Percentiles rank a stretch among this genome's conserved stretches.
These are phyloP conservation scores for Nematopogon swammerdamellus DNA, from an alignment of 2,888 invertebrate genomes.

Conservation along the genomic window DNA sequence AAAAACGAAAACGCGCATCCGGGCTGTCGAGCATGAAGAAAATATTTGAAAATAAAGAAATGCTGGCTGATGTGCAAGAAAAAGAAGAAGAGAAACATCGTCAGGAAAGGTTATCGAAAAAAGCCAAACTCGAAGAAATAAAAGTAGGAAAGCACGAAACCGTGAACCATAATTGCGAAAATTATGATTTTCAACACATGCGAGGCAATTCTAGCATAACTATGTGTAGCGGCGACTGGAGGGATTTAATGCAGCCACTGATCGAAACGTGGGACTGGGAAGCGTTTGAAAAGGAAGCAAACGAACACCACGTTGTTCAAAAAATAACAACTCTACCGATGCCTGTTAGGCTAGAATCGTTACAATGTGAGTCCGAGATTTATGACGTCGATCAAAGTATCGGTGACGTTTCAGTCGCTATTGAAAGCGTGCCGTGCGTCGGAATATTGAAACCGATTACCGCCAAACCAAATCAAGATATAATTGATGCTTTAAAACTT, in stretches of 20 bases:
- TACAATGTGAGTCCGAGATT: constrained; percentile 47
- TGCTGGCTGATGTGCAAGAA: constrained; percentile 59
- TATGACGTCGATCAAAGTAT: constrained; percentile 50
- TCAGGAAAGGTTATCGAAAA: constrained; percentile 33
- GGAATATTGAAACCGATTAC: constrained; percentile 58
- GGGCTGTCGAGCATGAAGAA: constrained; percentile 63
- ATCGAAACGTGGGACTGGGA: constrained; percentile 65
- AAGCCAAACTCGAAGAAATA: constrained; percentile 37
- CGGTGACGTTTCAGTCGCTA: constrained; percentile 48
- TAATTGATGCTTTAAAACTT: constrained; percentile 46
- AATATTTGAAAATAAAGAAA: constrained; percentile 77
- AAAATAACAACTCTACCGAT: constrained; percentile 39
- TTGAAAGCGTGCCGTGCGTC: constrained; percentile 61
- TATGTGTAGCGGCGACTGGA: constrained; percentile 53
- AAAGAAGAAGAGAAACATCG: constrained; percentile 54
- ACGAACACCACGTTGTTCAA: constrained; percentile 44
- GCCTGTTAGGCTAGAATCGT: constrained; percentile 45
- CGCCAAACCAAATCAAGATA: constrained; percentile 37
- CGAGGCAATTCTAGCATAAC: constrained; percentile 49
- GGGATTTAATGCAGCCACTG: constrained; percentile 60
- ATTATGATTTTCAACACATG: constrained; percentile 50
- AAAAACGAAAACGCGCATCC: constrained; percentile 60
- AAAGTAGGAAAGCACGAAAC: constrained; percentile 48
- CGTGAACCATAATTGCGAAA: constrained; percentile 18
- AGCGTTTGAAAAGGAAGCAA: constrained; percentile 58